These are phyloP conservation scores for Anabacerthia variegaticeps DNA, from an alignment of 2,797 vertebrate species.

Conservation along the genomic window DNA sequence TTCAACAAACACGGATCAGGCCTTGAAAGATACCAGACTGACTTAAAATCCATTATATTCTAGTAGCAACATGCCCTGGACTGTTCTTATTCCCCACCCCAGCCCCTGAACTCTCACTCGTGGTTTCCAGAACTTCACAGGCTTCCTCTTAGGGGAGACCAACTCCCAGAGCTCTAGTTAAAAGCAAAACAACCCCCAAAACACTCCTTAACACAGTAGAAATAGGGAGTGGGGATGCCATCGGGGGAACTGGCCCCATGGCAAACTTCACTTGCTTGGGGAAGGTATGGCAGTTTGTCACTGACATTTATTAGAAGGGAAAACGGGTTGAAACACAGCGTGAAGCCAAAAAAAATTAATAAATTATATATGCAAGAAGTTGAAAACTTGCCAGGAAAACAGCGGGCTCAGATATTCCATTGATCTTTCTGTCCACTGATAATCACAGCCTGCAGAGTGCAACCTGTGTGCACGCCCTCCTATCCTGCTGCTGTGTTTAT, in stretches of 20 bases:
- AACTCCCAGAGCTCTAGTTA: background rate
- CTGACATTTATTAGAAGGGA: background rate
- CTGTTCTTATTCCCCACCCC: background rate
- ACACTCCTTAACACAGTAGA: background rate
- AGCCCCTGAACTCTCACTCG: background rate
- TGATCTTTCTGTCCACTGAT: conserved; percentile 31
- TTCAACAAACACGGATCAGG: background rate
- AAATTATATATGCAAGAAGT: background rate
- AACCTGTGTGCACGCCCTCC: conserved; percentile 12
- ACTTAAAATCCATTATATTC: background rate
- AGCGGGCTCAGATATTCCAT: conserved; percentile 59
- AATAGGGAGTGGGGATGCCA: background rate
- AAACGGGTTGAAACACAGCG: background rate
- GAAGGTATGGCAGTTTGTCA: background rate
- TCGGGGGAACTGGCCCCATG: background rate
- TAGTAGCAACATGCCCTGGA: background rate
- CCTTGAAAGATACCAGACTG: background rate
- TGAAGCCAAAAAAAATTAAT: background rate
- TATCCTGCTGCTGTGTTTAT: conserved; percentile 45
- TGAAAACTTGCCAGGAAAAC: conserved; percentile 70
- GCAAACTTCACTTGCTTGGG: background rate
- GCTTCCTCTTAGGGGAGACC: background rate
- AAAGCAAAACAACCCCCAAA: background rate
- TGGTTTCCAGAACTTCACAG: background rate
- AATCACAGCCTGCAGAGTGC: conserved; percentile 14